Evolutionary conservation across 2,888 invertebrate genomes (phyloP), one percentile per base, ranked within the genome.

Genomic region (Cerceris rybyensis): DNA sequence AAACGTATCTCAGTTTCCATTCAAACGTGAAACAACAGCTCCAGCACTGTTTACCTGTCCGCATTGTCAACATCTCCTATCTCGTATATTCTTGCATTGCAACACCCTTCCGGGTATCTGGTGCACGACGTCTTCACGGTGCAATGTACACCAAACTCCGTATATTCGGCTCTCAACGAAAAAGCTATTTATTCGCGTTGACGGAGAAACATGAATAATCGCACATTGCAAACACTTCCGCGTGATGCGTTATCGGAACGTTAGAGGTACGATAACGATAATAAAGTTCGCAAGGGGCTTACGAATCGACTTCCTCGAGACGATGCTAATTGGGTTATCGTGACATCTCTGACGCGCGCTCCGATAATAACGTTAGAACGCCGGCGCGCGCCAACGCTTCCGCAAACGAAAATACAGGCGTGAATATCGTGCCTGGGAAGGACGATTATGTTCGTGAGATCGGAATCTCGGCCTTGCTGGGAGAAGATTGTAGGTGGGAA

Each of bases 11-110:
- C 13, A 46, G 46, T 46, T 0, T 46, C 46, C 13, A 11, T 46
- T 13, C 46, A 11, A 46, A 39, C 28, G 28, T 14, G 41, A n/a
- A n/a, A 58, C 58, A 7, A 11, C 11, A 49, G 57, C 39, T 49
- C 61, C 28, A 17, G 16, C 57, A 28, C n/a, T 66, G 71, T 68
- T 73, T 55, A 66, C 60, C 39, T 49, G 54, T 14, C 60, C 43
- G 52, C 17, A 57, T n/a, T 58, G 68, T 68, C 67, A 55, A 42
- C 55, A 16, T 66, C 55, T 73, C 49, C 60, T 61, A 72, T 43
- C 54, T 52, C 16, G 60, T 66, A 61, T 46, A 58, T 70, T 58
- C 41, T 57, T 58, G 57, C 65, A 60, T 52, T 59, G 68, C 46
- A 67, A 55, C 13, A 42, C 57, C 41, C 39, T 5, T 1, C 13